Percentiles rank a stretch among this genome's conserved stretches.
These are phyloP conservation scores for Melanogrammus aeglefinus DNA, from an alignment of 2,797 vertebrate genomes.

Conservation along the genomic window DNA sequence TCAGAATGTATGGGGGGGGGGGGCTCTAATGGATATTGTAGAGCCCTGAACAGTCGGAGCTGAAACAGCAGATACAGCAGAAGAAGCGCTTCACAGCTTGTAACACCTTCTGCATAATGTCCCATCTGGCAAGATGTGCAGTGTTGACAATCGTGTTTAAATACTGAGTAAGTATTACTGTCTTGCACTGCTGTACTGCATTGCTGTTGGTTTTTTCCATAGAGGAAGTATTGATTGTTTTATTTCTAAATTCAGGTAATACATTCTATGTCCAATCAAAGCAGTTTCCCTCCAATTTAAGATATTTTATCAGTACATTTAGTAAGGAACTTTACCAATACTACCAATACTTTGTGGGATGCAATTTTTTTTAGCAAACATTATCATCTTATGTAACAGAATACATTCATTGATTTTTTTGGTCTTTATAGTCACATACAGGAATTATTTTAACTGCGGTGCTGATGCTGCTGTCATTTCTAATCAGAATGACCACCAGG, in stretches of 20 bases:
- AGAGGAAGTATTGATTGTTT: not conserved
- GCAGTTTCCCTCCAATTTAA: too few relatives aligned
- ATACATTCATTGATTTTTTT: too few relatives aligned
- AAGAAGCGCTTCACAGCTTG: not conserved
- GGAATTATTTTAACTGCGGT: too few relatives aligned
- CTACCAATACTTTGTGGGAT: too few relatives aligned
- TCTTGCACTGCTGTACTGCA: not conserved
- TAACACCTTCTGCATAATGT: not conserved
- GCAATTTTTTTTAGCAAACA: too few relatives aligned
- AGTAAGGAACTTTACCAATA: too few relatives aligned
- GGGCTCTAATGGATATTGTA: not conserved
- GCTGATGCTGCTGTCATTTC: too few relatives aligned
- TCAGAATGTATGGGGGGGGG: not conserved
- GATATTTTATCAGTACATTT: too few relatives aligned
- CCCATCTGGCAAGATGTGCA: not conserved
- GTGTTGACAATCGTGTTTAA: not conserved
- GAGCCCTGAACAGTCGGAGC: not conserved
- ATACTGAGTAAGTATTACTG: not conserved
- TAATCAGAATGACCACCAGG: too few relatives aligned
- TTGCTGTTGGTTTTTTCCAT: not conserved
- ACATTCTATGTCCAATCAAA: too few relatives aligned
- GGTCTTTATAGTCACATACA: too few relatives aligned
- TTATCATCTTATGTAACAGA: too few relatives aligned
- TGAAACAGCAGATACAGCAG: not conserved
- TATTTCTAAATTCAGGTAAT: not conserved